Evolutionary conservation across 2,113 vertebrate species (phyloP).

Genomic region (Anguilla japonica): DNA sequence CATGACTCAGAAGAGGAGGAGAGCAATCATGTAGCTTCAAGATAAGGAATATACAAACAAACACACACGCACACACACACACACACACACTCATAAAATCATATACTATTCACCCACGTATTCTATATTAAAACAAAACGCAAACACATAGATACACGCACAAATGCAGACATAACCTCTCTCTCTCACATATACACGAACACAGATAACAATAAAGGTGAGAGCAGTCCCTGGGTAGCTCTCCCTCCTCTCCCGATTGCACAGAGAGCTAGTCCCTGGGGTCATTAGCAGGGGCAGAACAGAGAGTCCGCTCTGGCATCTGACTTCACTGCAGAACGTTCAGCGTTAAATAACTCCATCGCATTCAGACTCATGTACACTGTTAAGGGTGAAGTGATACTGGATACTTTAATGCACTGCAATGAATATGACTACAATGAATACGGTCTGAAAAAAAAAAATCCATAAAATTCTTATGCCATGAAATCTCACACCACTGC

Average conservation of each 20-base stretch:
- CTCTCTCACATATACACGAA: too few relatives aligned
- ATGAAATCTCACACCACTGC: too few relatives aligned
- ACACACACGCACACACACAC: slow-evolving; percentile 4
- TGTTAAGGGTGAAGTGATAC: background rate
- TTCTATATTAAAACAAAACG: background rate
- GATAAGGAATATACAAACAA: background rate
- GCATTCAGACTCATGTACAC: too few relatives aligned
- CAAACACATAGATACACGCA: background rate
- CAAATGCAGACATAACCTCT: background rate
- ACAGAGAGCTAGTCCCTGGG: background rate
- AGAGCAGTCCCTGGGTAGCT: background rate
- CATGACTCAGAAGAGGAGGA: background rate
- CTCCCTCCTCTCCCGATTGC: background rate
- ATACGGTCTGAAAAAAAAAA: too few relatives aligned
- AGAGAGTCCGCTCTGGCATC: background rate
- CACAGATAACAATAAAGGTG: background rate
- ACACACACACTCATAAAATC: background rate
- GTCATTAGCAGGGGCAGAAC: background rate
- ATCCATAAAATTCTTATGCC: too few relatives aligned
- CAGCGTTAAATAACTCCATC: too few relatives aligned
- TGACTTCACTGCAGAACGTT: too few relatives aligned
- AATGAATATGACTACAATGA: too few relatives aligned
- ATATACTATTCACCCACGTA: too few relatives aligned
- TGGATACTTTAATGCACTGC: background rate
- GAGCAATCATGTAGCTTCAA: slow-evolving; percentile 14